A percentile compares a stretch with the other conserved stretches of the same genome.
These are phyloP conservation scores for Psammodynastes pulverulentus DNA, from an alignment of 2,113 vertebrate genomes.

Conservation along the genomic window DNA sequence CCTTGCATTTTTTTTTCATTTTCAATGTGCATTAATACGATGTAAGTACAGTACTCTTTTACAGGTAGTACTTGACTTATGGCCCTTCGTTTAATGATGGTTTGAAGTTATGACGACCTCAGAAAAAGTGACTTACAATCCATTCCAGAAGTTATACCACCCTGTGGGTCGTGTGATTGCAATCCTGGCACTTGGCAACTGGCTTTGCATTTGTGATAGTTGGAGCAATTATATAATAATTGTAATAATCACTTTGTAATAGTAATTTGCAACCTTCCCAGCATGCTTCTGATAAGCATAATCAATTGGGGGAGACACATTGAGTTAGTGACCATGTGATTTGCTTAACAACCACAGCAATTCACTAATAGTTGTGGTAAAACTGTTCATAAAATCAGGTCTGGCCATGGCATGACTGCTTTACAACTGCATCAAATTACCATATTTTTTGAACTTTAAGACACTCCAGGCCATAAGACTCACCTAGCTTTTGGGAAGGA, in stretches of 20 bases:
- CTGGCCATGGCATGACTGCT: background rate
- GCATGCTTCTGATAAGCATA: background rate
- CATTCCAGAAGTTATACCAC: background rate
- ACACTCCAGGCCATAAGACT: too few relatives aligned
- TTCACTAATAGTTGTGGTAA: background rate
- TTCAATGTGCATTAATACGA: background rate
- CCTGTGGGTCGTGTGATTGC: background rate
- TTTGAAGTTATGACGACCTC: background rate
- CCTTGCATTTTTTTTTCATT: background rate
- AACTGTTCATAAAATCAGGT: background rate
- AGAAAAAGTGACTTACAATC: background rate
- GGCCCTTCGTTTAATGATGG: background rate
- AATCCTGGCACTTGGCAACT: background rate
- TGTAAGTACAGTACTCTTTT: background rate
- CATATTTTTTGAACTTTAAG: too few relatives aligned
- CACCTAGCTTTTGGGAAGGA: too few relatives aligned
- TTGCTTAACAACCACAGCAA: background rate
- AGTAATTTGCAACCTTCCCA: background rate
- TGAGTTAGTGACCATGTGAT: background rate
- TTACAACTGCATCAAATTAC: background rate
- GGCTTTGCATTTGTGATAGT: background rate
- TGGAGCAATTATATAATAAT: background rate
- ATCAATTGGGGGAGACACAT: background rate
- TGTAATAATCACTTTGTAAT: background rate
- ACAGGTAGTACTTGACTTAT: background rate